A percentile compares a stretch with the other conserved stretches of the same genome.
Evolutionary conservation across 2,113 vertebrate species (phyloP).

Genomic region (Rhinopithecus roxellana): DNA sequence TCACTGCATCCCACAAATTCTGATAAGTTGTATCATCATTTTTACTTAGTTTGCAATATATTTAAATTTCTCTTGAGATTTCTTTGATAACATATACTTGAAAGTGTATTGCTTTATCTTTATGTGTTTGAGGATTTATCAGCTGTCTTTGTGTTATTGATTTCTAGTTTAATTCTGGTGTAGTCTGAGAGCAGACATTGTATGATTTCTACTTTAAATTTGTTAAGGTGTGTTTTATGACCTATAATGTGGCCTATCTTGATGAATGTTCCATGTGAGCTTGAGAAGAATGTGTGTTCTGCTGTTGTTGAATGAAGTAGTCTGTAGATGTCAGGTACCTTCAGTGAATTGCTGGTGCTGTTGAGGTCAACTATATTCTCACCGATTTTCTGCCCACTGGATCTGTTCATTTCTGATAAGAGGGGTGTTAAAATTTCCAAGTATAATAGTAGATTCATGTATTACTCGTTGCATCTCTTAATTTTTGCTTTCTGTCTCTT

Average conservation of each 20-base stretch:
- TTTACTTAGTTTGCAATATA: background rate
- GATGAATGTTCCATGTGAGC: background rate
- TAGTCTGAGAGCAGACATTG: background rate
- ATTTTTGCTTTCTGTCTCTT: background rate
- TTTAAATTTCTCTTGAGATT: background rate
- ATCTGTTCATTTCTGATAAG: background rate
- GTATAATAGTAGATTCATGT: background rate
- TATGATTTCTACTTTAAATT: background rate
- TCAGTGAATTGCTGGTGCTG: background rate
- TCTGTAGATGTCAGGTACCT: background rate
- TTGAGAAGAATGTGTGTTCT: background rate
- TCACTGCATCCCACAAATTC: background rate
- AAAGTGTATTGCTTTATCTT: background rate
- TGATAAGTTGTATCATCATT: background rate
- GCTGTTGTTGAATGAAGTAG: background rate
- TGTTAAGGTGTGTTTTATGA: background rate
- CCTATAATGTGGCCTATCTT: background rate
- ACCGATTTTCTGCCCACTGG: background rate
- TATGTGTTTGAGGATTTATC: background rate
- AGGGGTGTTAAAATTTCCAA: background rate
- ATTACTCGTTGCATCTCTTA: background rate
- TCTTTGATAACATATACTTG: background rate
- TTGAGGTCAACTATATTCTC: background rate
- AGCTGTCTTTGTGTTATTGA: background rate
- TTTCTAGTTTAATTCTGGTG: background rate